Percentiles rank a stretch among this genome's conserved stretches.
phyloP scores from a whole-genome alignment of 2,113 vertebrate genomes.

The Paedocypris sp. region DNA sequence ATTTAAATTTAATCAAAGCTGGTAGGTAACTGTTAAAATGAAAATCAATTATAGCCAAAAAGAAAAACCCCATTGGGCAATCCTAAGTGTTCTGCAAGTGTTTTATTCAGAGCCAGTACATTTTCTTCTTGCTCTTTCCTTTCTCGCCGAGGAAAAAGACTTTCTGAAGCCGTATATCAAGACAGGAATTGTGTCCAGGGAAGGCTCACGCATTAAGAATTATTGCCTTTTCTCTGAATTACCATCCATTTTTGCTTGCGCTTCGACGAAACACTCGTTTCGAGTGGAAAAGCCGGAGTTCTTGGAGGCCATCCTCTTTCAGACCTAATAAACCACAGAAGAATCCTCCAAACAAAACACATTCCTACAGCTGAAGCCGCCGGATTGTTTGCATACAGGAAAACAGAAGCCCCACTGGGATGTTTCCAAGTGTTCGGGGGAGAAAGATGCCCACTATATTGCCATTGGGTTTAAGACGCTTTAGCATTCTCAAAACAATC shows the following conservation, averaged over 20 bases:
- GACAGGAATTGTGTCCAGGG: slow-evolving; percentile 19
- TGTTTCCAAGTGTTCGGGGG: neutral
- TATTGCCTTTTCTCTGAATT: neutral
- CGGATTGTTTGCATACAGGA: slow-evolving; percentile 2
- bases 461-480: no score
- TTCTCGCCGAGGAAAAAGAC: slow-evolving; percentile 17
- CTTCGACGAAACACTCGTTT: slow-evolving; percentile 17
- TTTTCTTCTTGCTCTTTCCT: slow-evolving; percentile 16
- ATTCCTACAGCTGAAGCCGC: slow-evolving; percentile 27
- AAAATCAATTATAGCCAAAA: no score
- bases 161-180: slow-evolving; percentile 26
- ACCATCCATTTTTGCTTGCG: neutral
- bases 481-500: no score
- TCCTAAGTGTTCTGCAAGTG: no score
- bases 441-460: neutral
- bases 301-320: slow-evolving; percentile 18
- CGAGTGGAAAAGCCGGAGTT: slow-evolving; percentile 5
- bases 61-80: no score
- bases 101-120: neutral
- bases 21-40: no score
- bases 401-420: neutral
- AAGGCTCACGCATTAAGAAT: slow-evolving; percentile 33
- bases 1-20: no score
- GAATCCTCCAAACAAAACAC: slow-evolving; percentile 30
- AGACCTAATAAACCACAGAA: slow-evolving; percentile 14